Conservation (phyloP, 2,797 vertebrate species). For the Xiphorhynchus erythropygius region DNA sequence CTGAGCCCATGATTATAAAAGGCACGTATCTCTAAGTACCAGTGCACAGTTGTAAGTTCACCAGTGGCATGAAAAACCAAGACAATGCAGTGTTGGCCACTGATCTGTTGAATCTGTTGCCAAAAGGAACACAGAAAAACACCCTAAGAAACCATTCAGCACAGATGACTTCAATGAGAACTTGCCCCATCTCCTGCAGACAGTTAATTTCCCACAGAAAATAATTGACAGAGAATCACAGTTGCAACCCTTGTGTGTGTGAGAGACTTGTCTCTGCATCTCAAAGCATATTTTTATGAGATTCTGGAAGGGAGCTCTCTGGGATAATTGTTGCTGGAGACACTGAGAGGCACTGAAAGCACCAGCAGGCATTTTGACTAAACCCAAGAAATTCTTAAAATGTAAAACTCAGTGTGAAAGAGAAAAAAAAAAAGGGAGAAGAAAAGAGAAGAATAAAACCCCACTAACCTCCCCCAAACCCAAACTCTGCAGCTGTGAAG, state of each 20-base stretch:
- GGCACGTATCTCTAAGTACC: not conserved
- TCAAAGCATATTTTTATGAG: constrained; percentile 37
- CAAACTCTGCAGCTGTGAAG: not conserved
- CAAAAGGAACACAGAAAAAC: not conserved
- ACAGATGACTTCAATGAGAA: constrained; percentile 12
- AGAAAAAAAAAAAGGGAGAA: not conserved
- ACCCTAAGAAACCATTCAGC: not conserved
- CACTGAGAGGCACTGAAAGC: constrained; percentile 10
- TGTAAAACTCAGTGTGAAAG: not conserved
- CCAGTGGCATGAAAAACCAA: not conserved
- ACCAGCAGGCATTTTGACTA: constrained; percentile 29
- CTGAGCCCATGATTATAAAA: not conserved
- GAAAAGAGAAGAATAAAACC: not conserved
- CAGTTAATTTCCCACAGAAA: constrained; percentile 50
- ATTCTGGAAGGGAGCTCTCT: not conserved
- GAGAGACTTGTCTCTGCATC: not conserved
- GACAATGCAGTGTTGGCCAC: constrained; percentile 4
- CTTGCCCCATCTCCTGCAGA: constrained; percentile 1
- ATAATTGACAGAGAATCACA: constrained; percentile 7
- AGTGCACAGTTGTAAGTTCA: not conserved
- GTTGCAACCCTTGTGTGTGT: not conserved
- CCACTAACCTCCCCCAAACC: not conserved
- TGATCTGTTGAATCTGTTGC: constrained; percentile 12
- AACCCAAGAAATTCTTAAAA: constrained; percentile 21
- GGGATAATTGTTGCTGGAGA: constrained; percentile 47